Base-by-base conservation (phyloP, 2,888 invertebrate species). In the Melieria crassipennis region DNA sequence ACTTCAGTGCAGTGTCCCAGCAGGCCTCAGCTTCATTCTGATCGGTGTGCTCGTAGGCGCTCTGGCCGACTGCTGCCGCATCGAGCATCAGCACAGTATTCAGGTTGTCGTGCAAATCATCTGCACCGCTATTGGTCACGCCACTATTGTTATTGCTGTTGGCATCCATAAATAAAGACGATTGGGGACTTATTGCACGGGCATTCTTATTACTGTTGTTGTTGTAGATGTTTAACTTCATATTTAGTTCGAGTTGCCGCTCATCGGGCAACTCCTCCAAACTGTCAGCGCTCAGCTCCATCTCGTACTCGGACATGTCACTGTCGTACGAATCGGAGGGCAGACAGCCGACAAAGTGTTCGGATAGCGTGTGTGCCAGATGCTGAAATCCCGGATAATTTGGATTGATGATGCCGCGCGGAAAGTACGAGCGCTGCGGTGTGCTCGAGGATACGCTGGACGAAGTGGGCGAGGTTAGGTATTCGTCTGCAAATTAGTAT, bases 331-430 rank as follows among this genome's bases (percentile, higher is more conserved):
- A 80, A 75, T 83, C 83, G 69, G 84, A 81, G 72, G 86, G 88
- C 73, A 86, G 87, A 75, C 80, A 79, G 71, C 79, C 70, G 63
- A 84, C 81, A 75, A 82, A 85, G 78, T 84, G 85, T 79, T 86
- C 83, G 78, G 86, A 90, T 77, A 93, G 88, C 73, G 92, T 92
- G 81, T 92, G 91, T 16, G 93, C 94, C 80, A 94, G 89, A 85
- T 94, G 93, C 84, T 94, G 93, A 86, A 94, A 94, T 70, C 94
- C 94, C 42, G 94, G 92, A 87, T 94, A 94, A 87, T 94, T 94
- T 65, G 94, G 94, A 88, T 94, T 94, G 80, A 93, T 91, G 78
- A 94, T 93, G 77, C 94, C 93, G 78, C 92, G 89, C 69, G 91
- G 91, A 81, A 89, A 88, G 74, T 81, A 79, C 10, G 79, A 79